phyloP scores from a whole-genome alignment of 2,113 vertebrate species.

The Helogale parvula region DNA sequence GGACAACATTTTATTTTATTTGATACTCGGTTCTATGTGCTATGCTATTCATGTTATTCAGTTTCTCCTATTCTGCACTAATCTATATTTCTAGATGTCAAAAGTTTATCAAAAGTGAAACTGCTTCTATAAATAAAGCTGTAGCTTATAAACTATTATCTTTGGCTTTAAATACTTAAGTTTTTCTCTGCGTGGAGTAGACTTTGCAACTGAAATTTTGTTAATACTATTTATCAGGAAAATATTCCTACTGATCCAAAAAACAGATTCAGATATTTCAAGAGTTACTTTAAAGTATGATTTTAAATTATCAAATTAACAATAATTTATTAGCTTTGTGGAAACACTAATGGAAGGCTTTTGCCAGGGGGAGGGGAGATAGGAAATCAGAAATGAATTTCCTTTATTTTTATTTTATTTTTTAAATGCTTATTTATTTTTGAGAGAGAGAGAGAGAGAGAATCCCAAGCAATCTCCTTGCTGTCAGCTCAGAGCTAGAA shows the following conservation, averaged over 20 bases:
- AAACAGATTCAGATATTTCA: slow-evolving; percentile 12
- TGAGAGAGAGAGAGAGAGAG: too few relatives aligned
- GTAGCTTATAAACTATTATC: not conserved
- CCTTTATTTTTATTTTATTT: not conserved
- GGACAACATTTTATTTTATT: not conserved
- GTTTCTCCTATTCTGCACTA: not conserved
- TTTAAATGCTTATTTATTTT: too few relatives aligned
- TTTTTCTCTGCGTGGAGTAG: slow-evolving; percentile 1
- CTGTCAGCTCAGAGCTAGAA: too few relatives aligned
- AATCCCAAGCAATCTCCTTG: too few relatives aligned
- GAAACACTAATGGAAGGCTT: not conserved
- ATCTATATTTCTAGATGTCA: not conserved
- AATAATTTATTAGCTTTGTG: not conserved
- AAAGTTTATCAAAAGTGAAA: slow-evolving; percentile 12
- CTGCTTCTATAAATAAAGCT: not conserved
- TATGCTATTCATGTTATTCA: not conserved
- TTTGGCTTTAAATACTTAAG: not conserved
- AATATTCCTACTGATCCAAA: not conserved
- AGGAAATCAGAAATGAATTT: slow-evolving; percentile 1
- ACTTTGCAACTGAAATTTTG: not conserved
- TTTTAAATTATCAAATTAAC: not conserved
- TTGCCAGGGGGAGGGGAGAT: not conserved
- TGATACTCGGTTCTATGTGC: not conserved
- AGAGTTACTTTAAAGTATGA: not conserved
- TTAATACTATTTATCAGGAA: not conserved